Evolutionary conservation across 2,113 vertebrate genomes (phyloP), one percentile per base, ranked within the genome.

Genomic region (Dasypus novemcinctus): DNA sequence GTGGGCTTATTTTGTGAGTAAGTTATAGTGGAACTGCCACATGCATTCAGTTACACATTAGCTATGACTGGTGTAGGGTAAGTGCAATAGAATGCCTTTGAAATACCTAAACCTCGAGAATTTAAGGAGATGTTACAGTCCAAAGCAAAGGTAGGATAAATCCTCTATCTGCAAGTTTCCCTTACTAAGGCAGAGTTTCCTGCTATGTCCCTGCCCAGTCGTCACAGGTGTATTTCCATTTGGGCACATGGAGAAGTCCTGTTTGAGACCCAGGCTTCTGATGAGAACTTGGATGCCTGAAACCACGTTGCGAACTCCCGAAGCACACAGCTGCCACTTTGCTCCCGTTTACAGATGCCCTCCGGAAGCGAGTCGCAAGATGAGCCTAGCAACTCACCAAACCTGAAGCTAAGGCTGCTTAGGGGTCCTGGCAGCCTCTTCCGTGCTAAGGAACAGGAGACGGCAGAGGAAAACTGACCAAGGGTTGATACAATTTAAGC

Each of bases 141-240:
- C 36, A 36, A 85, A 46, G 14, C 29, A 71, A 7, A 10, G n/a
- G 33, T 9, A 83, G 17, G 1, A 27, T 52, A 12, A 71, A 11
- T 3, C 2, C 3, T 43, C 10, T 33, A 15, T 41, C 5, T 14
- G 4, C n/a, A 74, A n/a, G 13, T 54, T 21, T 0, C 14, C 1
- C 1, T 14, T 13, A 21, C 1, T 33, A 46, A 68, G 38, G 31
- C 33, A 38, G 43, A 87, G 5, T 49, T 49, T 82, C 14, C 27
- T 20, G 7, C 52, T 41, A 4, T 20, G 4, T 29, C 3, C 33
- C 33, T 27, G 31, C 21, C 23, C n/a, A 15, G 52, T 10, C 6
- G 13, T 21, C 14, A 75, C 12, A 5, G 17, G 7, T 29, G 82
- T 33, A 11, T 41, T 41, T 63, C 83, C 3, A 76, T 41, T n/a